A percentile compares a stretch with the other conserved stretches of the same genome.
Evolutionary conservation across 1,140 invertebrate genomes (phyloP).

Genomic region (Hestina assimilis): DNA sequence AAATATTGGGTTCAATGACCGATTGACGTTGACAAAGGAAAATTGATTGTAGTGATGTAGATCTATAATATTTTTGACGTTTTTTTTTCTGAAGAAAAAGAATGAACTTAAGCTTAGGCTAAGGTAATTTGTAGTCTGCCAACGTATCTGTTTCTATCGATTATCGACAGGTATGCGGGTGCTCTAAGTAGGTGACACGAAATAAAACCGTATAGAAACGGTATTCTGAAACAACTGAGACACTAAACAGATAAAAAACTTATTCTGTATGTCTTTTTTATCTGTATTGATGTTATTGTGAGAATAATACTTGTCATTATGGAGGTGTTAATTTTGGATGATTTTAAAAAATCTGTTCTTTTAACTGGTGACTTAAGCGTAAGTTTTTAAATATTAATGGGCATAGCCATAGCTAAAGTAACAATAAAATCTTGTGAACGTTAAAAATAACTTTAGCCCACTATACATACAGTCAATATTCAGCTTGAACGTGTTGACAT

Average conservation of each 20-base stretch:
- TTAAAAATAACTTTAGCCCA: conserved; percentile 11
- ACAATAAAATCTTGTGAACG: conserved; percentile 6
- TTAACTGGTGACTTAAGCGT: too few relatives aligned
- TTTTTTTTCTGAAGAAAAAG: neutral
- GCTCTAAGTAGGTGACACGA: conserved; percentile 34
- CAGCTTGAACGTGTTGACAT: conserved; percentile 27
- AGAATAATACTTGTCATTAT: too few relatives aligned
- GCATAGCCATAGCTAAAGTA: neutral
- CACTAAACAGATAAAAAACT: too few relatives aligned
- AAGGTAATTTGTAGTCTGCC: conserved; percentile 36
- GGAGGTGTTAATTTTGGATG: too few relatives aligned
- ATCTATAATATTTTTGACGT: neutral
- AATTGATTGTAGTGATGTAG: neutral
- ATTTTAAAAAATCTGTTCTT: too few relatives aligned
- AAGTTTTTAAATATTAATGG: too few relatives aligned
- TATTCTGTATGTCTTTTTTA: too few relatives aligned
- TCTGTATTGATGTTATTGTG: too few relatives aligned
- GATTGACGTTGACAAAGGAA: neutral
- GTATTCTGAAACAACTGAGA: conserved; percentile 4
- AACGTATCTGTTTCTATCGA: conserved; percentile 25
- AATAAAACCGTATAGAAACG: conserved; percentile 28
- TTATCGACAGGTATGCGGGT: conserved; percentile 33
- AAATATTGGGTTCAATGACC: neutral
- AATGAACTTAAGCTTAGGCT: neutral
- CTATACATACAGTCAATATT: conserved; percentile 20